Percentiles rank a stretch among this genome's conserved stretches.
Evolutionary conservation across 2,797 vertebrate species (phyloP).

Genomic region (Bradypodion ventrale): DNA sequence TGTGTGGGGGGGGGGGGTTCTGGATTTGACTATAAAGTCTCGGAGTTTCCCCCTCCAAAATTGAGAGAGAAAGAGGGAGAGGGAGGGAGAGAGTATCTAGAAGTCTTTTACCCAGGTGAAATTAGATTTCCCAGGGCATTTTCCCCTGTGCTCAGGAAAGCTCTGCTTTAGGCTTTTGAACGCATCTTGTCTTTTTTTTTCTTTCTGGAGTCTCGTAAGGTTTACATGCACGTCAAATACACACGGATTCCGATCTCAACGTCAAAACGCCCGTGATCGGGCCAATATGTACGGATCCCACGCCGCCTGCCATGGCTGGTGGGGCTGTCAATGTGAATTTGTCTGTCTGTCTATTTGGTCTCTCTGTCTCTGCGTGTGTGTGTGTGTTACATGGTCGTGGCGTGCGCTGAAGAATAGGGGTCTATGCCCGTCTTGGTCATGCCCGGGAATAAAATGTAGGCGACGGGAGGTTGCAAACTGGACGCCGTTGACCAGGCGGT

Average conservation of each 20-base stretch:
- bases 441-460: conserved; percentile 99
- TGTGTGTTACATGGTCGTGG: conserved; percentile 91
- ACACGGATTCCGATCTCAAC: conserved; percentile 81
- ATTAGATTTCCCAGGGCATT: conserved; percentile 44
- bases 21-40: conserved; percentile 62
- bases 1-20: background rate
- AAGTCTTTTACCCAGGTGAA: conserved; percentile 56
- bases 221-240: conserved; percentile 81
- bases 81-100: background rate
- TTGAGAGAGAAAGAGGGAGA: background rate
- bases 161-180: conserved; percentile 49
- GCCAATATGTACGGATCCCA: background rate
- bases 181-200: conserved; percentile 39
- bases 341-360: conserved; percentile 56
- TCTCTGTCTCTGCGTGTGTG: background rate
- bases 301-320: conserved; percentile 1
- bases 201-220: conserved; percentile 76
- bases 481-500: conserved; percentile 96
- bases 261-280: conserved; percentile 41
- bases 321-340: conserved; percentile 11
- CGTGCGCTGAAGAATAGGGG: conserved; percentile 96
- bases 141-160: conserved; percentile 57
- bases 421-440: conserved; percentile 99
- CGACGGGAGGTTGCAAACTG: conserved; percentile 98
- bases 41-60: conserved; percentile 4